phyloP scores from a whole-genome alignment of 1,140 invertebrate genomes.

The Tetragnatha versicolor region DNA sequence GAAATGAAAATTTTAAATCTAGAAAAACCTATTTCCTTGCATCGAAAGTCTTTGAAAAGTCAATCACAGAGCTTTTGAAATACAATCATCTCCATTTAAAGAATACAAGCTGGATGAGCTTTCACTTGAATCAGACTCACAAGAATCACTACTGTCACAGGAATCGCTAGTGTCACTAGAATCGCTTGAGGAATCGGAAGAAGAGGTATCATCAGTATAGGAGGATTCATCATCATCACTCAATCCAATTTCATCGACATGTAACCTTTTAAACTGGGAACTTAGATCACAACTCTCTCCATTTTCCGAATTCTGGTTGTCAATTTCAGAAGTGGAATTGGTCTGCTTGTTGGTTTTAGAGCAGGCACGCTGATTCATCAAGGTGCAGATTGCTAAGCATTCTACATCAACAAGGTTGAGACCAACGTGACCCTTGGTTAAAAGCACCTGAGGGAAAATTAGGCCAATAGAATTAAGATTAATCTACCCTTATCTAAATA shows the following conservation, averaged over 20 bases:
- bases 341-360: neutral
- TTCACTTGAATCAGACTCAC: conserved; percentile 3
- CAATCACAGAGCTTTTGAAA: too few relatives aligned
- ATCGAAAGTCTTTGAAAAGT: too few relatives aligned
- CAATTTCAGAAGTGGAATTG: neutral
- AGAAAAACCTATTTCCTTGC: too few relatives aligned
- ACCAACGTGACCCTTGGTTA: conserved; percentile 52
- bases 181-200: neutral
- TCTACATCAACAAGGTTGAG: conserved; percentile 56
- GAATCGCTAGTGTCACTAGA: neutral
- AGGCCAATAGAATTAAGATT: neutral
- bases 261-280: neutral
- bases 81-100: too few relatives aligned
- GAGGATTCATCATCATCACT: neutral
- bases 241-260: neutral
- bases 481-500: neutral
- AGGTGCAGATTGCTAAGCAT: conserved; percentile 35
- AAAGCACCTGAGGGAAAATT: conserved; percentile 15
- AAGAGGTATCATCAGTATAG: neutral
- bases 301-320: neutral
- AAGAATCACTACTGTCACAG: conserved; percentile 16
- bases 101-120: neutral
- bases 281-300: neutral
- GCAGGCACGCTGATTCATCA: conserved; percentile 8
- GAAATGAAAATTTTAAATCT: too few relatives aligned